Evolutionary conservation across 2,797 vertebrate genomes (phyloP).

Genomic region (Synaphobranchus kaupii): DNA sequence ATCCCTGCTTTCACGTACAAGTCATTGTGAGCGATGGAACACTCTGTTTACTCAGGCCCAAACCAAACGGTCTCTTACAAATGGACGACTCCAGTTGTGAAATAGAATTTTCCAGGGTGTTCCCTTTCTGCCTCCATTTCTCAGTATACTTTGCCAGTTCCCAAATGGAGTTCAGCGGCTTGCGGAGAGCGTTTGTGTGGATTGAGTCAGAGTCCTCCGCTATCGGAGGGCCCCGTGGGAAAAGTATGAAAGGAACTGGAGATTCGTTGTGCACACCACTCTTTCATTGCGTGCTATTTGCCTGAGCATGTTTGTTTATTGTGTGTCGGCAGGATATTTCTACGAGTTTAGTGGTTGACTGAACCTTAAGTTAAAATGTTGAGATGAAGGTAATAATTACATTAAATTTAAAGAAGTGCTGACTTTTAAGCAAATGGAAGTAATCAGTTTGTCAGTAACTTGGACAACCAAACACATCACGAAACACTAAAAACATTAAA

Average conservation of each 20-base stretch:
- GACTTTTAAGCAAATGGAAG: slow-evolving; percentile 18
- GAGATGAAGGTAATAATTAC: slow-evolving; percentile 21
- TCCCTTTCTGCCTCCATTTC: slow-evolving; percentile 88
- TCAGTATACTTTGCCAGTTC: slow-evolving; percentile 90
- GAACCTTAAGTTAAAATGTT: slow-evolving; percentile 54
- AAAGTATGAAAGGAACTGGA: slow-evolving; percentile 82
- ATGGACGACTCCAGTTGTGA: slow-evolving; percentile 97
- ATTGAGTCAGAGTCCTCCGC: slow-evolving; percentile 85
- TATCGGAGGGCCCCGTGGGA: slow-evolving; percentile 84
- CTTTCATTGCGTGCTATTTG: slow-evolving; percentile 91
- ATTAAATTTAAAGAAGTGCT: slow-evolving; percentile 2
- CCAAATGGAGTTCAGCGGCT: slow-evolving; percentile 91
- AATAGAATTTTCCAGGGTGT: slow-evolving; percentile 94
- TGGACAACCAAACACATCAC: neutral
- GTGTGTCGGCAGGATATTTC: slow-evolving; percentile 79
- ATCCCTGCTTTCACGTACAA: slow-evolving; percentile 85
- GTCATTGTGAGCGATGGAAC: slow-evolving; percentile 95
- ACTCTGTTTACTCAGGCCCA: slow-evolving; percentile 95
- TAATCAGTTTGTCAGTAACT: neutral
- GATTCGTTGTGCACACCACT: slow-evolving; percentile 76
- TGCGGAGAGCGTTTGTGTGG: slow-evolving; percentile 92
- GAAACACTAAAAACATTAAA: neutral
- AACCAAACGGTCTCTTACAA: slow-evolving; percentile 98
- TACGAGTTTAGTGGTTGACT: slow-evolving; percentile 74
- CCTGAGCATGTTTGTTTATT: slow-evolving; percentile 85